Base-by-base conservation (phyloP, 2,113 vertebrate genomes). In the Muntiacus reevesi region DNA sequence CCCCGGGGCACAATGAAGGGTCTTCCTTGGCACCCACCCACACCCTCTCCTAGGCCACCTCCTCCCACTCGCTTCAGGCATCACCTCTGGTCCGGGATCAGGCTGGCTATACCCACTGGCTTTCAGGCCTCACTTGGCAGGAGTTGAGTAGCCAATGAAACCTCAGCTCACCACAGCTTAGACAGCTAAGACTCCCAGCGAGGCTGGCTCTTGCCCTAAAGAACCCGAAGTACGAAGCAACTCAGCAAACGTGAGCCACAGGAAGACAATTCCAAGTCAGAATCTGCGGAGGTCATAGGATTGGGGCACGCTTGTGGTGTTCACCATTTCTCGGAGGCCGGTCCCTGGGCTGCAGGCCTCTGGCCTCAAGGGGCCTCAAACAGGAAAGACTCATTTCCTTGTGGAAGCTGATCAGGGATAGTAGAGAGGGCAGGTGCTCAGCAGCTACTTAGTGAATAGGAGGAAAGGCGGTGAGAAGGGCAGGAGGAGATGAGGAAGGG, bases 281-380 rank as follows among this genome's bases (percentile, higher is more conserved):
- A 52, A 9, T 23, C 74, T 30, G 0, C 0, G 1, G 43, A n/a
- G 7, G 45, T 2, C 17, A 0, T 2, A 28, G 93, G 43, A 15
- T 0, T 23, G 36, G 9, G 45, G 76, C 40, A 2, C 9, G 6
- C 16, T 25, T 2, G 0, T 4, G 17, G 4, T 3, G 9, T 11
- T 54, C n/a, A 54, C 74, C 9, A 1, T 7, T 74, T 62, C n/a
- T n/a, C 4, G 0, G 28, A 60, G 47, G 84, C 43, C 30, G 33
- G 19, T 86, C 50, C 43, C 47, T 9, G n/a, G 57, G 19, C 16
- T 5, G 13, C 5, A 45, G 36, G 30, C 30, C 36, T 40, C 47
- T 2, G 7, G n/a, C 64, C 21, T 78, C 14, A 12, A 94, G 47
- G 23, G n/a, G 16, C 62, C 52, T 92, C 23, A 11, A 0, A 33